These are phyloP conservation scores for Synchiropus splendidus DNA, from an alignment of 2,113 vertebrate species.

Conservation along the genomic window DNA sequence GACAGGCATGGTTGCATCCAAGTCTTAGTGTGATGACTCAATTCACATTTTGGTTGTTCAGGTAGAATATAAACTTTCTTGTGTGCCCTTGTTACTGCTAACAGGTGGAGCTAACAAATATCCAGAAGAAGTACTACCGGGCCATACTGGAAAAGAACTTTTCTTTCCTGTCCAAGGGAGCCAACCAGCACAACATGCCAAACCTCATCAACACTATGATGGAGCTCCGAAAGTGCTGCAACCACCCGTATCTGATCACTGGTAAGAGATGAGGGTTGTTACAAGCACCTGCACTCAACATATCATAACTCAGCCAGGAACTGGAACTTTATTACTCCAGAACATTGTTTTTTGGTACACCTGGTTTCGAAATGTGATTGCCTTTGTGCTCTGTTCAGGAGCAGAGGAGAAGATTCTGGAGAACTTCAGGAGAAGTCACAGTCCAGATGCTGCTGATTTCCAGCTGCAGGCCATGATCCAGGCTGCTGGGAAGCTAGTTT, in stretches of 20 bases:
- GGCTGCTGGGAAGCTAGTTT: constrained; percentile 90
- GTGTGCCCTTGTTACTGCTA: neutral
- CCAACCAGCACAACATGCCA: constrained; percentile 98
- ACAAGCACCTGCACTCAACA: too few relatives aligned
- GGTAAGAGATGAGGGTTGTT: constrained; percentile 56
- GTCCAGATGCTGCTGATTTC: constrained; percentile 80
- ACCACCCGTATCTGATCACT: constrained; percentile 95
- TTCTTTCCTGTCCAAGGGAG: constrained; percentile 91
- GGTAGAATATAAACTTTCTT: too few relatives aligned
- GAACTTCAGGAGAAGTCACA: constrained; percentile 86
- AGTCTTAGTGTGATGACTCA: too few relatives aligned
- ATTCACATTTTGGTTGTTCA: too few relatives aligned
- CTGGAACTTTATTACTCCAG: too few relatives aligned
- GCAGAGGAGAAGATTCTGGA: constrained; percentile 98
- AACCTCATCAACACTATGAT: constrained; percentile 99
- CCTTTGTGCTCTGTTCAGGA: constrained; percentile 60
- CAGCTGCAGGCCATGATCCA: constrained; percentile 99
- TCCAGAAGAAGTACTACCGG: constrained; percentile 97
- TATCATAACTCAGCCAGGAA: too few relatives aligned
- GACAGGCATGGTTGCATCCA: too few relatives aligned
- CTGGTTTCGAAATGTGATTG: too few relatives aligned
- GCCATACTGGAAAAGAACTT: constrained; percentile 98
- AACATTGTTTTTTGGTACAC: too few relatives aligned
- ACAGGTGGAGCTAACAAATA: constrained; percentile 94
- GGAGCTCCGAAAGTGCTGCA: constrained; percentile 98